Base-by-base conservation (phyloP, 2,113 vertebrate genomes). In the Physeter macrocephalus region DNA sequence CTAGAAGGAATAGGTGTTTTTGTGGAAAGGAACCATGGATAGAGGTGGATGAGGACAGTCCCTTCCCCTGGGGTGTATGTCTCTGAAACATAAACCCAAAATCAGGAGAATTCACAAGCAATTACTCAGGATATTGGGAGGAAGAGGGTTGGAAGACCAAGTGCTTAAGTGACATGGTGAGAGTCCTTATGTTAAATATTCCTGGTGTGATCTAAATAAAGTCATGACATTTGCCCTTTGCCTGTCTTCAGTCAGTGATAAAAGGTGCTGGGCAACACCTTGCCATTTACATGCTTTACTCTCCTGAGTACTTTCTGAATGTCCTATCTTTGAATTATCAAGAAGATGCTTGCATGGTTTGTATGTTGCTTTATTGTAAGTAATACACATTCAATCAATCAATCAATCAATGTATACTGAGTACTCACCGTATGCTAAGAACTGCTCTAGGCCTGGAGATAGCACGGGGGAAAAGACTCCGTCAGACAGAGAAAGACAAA, bases 131-230 rank as follows among this genome's bases (percentile, higher is more conserved):
- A 49, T 25, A 9, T 23, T 17, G 1, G 31, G 39, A 36, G 21
- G 8, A 25, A 41, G 80, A 34, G 39, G 7, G 23, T 29, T 36
- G 3, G 29, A 54, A 66, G 43, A 31, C 6, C 46, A 84, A 14
- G 23, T 11, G 12, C 5, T 52, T 20, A 71, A 36, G n/a, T 29
- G n/a, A 61, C 0, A 1, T 8, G 1, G 0, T 49, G 20, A 31
- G 75, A 43, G 29, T 25, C 46, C 39, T 80, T n/a, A n/a, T 14
- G 18, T 31, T 52, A 43, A 14, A 6, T 78, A n/a, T n/a, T 49
- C 80, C 49, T 49, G 25, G 27, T 49, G 39, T 62, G 49, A 20
- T 39, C 69, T 54, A 88, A 36, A 71, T 64, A 39, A 69, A 36
- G 3, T 7, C 8, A 25, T 36, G 41, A 3, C 27, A 13, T 29